Evolutionary conservation across 2,888 invertebrate species (phyloP), one percentile per base, ranked within the genome.

Genomic region (Heliconius ethilla): DNA sequence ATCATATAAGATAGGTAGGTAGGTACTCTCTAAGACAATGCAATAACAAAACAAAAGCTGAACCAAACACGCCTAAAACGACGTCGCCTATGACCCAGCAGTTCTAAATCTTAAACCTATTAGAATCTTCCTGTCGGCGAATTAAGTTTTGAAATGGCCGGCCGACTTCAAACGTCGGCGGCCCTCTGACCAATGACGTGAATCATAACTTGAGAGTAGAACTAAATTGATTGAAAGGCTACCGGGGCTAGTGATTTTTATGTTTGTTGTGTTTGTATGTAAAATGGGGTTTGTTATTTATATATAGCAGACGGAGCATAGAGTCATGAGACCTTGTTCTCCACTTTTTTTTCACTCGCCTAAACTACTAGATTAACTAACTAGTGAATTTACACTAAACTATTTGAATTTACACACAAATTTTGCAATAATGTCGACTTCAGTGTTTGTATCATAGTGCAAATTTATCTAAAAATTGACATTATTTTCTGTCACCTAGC

Each of bases 51-150:
- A 27, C n/a, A 59, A 51, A 27, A 55, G 75, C 74, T 27, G 6
- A 13, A 27, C 66, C 27, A 59, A 65, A 40, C 75, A 78, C 78
- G 62, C 76, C 67, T 67, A 69, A 75, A 73, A 75, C 73, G 11
- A 66, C 51, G 45, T 82, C 79, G 80, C 82, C 85, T 87, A 88
- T 89, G 89, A 89, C 90, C 90, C 87, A 85, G 81, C 87, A 87
- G 86, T 85, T 88, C 87, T 87, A 92, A 93, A 93, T 93, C 93
- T 89, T 90, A 90, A 92, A 89, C 91, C 89, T 88, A 92, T 93
- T 93, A 93, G 90, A 88, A 89, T 89, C 90, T 92, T 92, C 93
- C 92, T 91, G 91, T 88, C 84, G 83, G 83, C 84, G 84, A 90
- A 87, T 89, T 88, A 85, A 84, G 88, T 90, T 89, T 89, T 87